A percentile compares a stretch with the other conserved stretches of the same genome.
Conservation (phyloP, 1,140 invertebrate genomes). For the Hypothenemus hampei region DNA sequence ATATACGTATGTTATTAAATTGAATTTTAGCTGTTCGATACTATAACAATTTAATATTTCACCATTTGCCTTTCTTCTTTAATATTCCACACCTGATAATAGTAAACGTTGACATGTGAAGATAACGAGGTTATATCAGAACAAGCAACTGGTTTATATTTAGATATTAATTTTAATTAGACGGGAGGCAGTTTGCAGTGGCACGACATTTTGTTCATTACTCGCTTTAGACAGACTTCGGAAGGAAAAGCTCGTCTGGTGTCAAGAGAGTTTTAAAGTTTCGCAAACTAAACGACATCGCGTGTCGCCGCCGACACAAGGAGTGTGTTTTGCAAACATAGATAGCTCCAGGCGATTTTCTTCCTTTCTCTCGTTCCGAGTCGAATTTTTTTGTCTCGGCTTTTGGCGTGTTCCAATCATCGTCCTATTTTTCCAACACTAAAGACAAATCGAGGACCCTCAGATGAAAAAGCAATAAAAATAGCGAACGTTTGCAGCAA, state of each 20-base stretch:
- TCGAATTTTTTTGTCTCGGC: conserved; percentile 2
- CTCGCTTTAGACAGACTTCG: conserved; percentile 18
- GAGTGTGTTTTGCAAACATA: conserved; percentile 28
- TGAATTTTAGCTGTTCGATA: too few relatives aligned
- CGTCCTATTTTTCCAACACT: too few relatives aligned
- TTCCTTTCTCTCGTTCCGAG: conserved; percentile 10
- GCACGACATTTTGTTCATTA: conserved; percentile 22
- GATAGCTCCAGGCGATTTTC: conserved; percentile 19
- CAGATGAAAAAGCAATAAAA: too few relatives aligned
- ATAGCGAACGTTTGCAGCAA: too few relatives aligned
- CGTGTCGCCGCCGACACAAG: conserved; percentile 19
- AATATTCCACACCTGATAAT: too few relatives aligned
- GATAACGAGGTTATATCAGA: conserved; percentile 10
- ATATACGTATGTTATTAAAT: too few relatives aligned
- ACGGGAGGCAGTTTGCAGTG: conserved; percentile 1
- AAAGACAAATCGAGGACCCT: too few relatives aligned
- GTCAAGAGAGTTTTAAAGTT: conserved; percentile 24
- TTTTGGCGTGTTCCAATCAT: too few relatives aligned
- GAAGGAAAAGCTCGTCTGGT: conserved; percentile 22
- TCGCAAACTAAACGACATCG: conserved; percentile 21
- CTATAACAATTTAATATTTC: too few relatives aligned
- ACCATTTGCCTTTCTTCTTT: too few relatives aligned
- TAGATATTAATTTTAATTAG: conserved; percentile 23
- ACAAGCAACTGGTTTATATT: conserved; percentile 8
- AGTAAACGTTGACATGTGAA: too few relatives aligned